Percentiles rank a stretch among this genome's conserved stretches.
Conservation (phyloP, 2,888 invertebrate species). For the Apotomis turbidana region DNA sequence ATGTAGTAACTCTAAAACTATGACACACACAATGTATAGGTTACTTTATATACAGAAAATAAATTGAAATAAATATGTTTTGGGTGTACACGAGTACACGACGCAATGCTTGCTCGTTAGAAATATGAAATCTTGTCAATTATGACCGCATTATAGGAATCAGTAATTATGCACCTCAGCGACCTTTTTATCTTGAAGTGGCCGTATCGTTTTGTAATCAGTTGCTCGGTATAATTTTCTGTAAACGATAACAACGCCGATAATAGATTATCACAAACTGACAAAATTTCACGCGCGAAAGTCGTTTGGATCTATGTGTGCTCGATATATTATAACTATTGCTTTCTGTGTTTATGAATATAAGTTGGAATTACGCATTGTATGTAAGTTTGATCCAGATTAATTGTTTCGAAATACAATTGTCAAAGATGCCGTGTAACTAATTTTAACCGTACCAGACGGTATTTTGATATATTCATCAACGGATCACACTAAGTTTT, state of each 20-base stretch:
- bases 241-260: slow-evolving; percentile 32
- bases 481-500: too few species aligned
- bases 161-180: background rate
- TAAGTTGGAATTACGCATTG: slow-evolving; percentile 2
- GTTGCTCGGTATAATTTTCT: slow-evolving; percentile 37
- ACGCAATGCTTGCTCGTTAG: too few species aligned
- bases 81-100: too few species aligned
- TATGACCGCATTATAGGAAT: background rate
- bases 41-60: too few species aligned
- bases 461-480: too few species aligned
- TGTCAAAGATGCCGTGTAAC: too few species aligned
- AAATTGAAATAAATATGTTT: too few species aligned
- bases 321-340: background rate
- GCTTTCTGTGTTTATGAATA: slow-evolving; percentile 3
- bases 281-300: slow-evolving; percentile 19
- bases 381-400: background rate
- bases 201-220: slow-evolving; percentile 31
- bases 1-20: too few species aligned
- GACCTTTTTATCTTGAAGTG: slow-evolving; percentile 8
- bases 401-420: background rate
- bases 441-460: too few species aligned
- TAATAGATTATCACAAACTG: slow-evolving; percentile 31
- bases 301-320: slow-evolving; percentile 19
- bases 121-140: too few species aligned
- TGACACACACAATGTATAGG: too few species aligned